Conservation (phyloP, 2,113 vertebrate species). For the Petaurus breviceps region DNA sequence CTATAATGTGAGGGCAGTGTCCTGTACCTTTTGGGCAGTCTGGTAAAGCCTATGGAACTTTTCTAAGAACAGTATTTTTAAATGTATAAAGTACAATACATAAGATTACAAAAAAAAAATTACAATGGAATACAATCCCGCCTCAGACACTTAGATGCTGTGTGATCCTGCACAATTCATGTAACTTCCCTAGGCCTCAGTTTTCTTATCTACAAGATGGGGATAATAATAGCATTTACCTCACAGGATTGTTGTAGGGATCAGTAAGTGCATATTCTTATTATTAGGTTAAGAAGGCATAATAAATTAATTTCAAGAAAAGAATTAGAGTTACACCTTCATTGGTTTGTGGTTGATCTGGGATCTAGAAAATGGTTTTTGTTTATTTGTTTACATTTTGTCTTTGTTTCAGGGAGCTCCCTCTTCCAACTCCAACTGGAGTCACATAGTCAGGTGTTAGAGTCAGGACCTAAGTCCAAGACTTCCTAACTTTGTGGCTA, state of each 20-base stretch:
- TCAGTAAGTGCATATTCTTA: not conserved
- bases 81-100: not conserved
- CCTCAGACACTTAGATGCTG: not conserved
- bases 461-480: not conserved
- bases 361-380: not conserved
- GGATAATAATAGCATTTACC: not conserved
- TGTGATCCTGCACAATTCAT: not conserved
- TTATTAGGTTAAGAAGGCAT: not conserved
- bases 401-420: not conserved
- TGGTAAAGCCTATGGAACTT: not conserved
- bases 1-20: not conserved
- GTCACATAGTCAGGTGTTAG: not conserved
- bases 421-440: not conserved
- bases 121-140: not conserved
- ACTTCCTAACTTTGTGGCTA: not conserved
- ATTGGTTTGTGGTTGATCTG: not conserved
- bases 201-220: not conserved
- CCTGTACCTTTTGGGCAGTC: not conserved
- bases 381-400: not conserved
- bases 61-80: not conserved
- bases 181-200: not conserved
- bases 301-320: not conserved
- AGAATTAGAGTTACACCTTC: not conserved
- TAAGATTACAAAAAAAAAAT: not conserved
- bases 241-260: not conserved